Percentiles rank a stretch among this genome's conserved stretches.
Evolutionary conservation across 2,888 invertebrate species (phyloP).

Genomic region (Drosophila acutilabella): DNA sequence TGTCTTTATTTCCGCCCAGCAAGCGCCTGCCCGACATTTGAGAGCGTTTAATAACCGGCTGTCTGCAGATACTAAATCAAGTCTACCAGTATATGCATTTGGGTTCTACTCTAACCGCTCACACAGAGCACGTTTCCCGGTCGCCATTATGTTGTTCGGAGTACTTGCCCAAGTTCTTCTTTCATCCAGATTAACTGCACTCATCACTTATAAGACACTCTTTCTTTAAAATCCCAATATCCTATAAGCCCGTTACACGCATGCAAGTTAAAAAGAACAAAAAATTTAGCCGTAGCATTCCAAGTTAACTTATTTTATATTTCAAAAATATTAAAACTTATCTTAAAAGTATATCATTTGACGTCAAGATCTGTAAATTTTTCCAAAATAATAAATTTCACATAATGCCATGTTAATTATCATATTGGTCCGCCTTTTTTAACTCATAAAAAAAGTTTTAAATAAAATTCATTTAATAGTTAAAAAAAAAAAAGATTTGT

Average conservation of each 20-base stretch:
- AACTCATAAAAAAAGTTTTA: no score
- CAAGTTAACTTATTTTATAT: no score
- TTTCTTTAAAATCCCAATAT: conserved; percentile 28
- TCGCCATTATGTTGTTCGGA: conserved; percentile 30
- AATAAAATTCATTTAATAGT: no score
- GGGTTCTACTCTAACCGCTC: conserved; percentile 28
- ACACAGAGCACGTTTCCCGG: conserved; percentile 41
- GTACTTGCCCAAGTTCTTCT: conserved; percentile 34
- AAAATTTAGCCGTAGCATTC: no score
- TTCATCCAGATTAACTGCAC: conserved; percentile 54
- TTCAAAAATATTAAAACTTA: no score
- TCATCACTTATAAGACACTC: conserved; percentile 34
- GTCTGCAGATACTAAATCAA: conserved; percentile 83
- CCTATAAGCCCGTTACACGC: not conserved
- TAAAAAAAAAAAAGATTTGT: no score
- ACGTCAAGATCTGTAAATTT: no score
- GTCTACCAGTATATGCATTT: conserved; percentile 61
- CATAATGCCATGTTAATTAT: no score
- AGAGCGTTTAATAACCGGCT: conserved; percentile 72
- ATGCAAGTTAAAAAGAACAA: no score
- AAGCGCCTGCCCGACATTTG: conserved; percentile 53
- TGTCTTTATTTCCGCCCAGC: conserved; percentile 53
- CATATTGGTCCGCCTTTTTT: no score
- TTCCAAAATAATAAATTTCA: no score
- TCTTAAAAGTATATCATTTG: no score